phyloP scores from a whole-genome alignment of 2,888 invertebrate genomes.

The Pardosa pseudoannulata region DNA sequence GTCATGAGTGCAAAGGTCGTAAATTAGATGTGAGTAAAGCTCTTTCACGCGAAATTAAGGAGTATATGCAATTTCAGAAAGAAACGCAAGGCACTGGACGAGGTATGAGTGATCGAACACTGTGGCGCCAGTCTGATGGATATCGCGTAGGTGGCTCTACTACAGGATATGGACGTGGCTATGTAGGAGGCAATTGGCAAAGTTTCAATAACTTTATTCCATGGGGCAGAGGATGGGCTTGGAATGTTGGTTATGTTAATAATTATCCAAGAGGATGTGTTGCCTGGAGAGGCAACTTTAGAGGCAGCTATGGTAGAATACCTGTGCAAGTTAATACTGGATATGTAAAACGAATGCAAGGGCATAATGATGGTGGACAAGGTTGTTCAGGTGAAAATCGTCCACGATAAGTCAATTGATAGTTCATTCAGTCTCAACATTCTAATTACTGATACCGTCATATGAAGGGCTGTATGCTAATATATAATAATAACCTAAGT shows the following conservation, averaged over 20 bases:
- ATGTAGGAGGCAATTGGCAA: slow-evolving; percentile 74
- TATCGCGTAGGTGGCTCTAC: slow-evolving; percentile 44
- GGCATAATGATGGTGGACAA: slow-evolving; percentile 83
- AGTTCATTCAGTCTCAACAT: neutral
- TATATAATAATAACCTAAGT: too few species aligned
- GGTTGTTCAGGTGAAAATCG: slow-evolving; percentile 49
- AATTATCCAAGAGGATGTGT: slow-evolving; percentile 75
- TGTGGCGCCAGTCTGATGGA: slow-evolving; percentile 61
- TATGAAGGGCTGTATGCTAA: too few species aligned
- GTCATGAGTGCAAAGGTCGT: slow-evolving; percentile 85
- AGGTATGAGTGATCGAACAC: slow-evolving; percentile 62
- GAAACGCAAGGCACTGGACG: slow-evolving; percentile 24
- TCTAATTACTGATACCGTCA: too few species aligned
- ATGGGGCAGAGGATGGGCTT: slow-evolving; percentile 76
- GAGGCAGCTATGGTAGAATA: slow-evolving; percentile 87
- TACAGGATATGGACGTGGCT: slow-evolving; percentile 63
- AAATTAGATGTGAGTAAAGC: slow-evolving; percentile 95
- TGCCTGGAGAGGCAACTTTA: slow-evolving; percentile 76
- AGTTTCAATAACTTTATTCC: too few species aligned
- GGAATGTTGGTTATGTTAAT: slow-evolving; percentile 75
- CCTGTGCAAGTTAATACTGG: slow-evolving; percentile 83
- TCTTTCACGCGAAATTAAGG: slow-evolving; percentile 88
- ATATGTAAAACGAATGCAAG: slow-evolving; percentile 83
- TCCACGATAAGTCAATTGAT: slow-evolving; percentile 8
- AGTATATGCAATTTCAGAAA: slow-evolving; percentile 78